A percentile compares a stretch with the other conserved stretches of the same genome.
These are phyloP conservation scores for Drosophila niveifrons DNA, from an alignment of 2,888 invertebrate genomes.

Conservation along the genomic window DNA sequence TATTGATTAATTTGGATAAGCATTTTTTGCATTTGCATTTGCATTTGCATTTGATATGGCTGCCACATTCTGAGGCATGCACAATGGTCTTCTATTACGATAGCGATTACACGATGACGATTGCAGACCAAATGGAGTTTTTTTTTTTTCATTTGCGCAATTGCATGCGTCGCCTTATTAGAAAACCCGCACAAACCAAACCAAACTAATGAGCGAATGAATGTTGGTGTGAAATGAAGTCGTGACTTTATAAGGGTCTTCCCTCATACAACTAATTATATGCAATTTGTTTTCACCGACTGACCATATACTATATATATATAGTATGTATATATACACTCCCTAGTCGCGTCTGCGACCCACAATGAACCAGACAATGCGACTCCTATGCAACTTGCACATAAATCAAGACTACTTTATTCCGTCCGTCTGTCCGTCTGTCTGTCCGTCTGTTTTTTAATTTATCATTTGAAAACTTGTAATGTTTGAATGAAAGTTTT, in stretches of 20 bases:
- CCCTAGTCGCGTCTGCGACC: conserved; percentile 37
- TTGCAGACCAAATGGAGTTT: conserved; percentile 46
- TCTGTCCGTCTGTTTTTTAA: conserved; percentile 35
- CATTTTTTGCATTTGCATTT: conserved; percentile 36
- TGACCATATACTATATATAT: conserved; percentile 38
- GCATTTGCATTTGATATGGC: conserved; percentile 13
- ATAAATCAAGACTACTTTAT: conserved; percentile 33
- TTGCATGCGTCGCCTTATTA: conserved; percentile 32
- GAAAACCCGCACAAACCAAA: conserved; percentile 24
- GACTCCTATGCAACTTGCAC: conserved; percentile 23
- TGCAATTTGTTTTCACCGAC: conserved; percentile 75
- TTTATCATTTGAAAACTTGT: conserved; percentile 55
- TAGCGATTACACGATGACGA: conserved; percentile 16
- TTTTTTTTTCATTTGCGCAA: conserved; percentile 62
- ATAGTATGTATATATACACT: conserved; percentile 2
- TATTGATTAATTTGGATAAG: conserved; percentile 51
- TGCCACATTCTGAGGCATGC: conserved; percentile 26
- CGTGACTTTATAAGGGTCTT: conserved; percentile 50
- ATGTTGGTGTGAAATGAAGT: conserved; percentile 39
- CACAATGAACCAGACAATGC: conserved; percentile 47
- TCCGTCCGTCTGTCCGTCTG: conserved; percentile 1
- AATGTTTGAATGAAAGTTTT: conserved; percentile 54
- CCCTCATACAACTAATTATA: conserved; percentile 59
- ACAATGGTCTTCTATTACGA: conserved; percentile 31
- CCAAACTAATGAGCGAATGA: conserved; percentile 19